A percentile compares a stretch with the other conserved stretches of the same genome.
phyloP scores from a whole-genome alignment of 2,797 vertebrate genomes.

The Lacerta bilineata region DNA sequence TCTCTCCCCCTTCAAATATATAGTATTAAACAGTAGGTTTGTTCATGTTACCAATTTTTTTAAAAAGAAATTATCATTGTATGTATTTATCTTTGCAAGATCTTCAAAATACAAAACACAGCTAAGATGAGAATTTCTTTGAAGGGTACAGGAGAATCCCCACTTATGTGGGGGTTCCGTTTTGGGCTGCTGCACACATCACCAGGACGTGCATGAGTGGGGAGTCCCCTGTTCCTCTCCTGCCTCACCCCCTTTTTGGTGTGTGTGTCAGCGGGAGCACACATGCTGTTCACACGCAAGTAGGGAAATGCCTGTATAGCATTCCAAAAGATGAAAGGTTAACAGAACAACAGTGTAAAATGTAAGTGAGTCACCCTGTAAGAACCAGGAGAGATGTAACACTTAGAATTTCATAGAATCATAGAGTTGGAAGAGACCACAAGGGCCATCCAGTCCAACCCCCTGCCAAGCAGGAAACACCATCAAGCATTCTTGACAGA shows the following conservation, averaged over 20 bases:
- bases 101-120: background rate
- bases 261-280: background rate
- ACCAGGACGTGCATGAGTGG: too few relatives aligned
- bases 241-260: background rate
- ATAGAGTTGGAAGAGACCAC: too few relatives aligned
- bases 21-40: background rate
- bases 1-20: background rate
- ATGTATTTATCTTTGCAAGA: conserved; percentile 7
- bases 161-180: too few relatives aligned
- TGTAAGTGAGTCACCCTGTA: background rate
- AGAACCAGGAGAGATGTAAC: background rate
- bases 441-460: too few relatives aligned
- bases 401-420: background rate
- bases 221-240: too few relatives aligned
- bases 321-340: background rate
- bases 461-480: too few relatives aligned
- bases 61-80: conserved; percentile 23
- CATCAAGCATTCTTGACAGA: too few relatives aligned
- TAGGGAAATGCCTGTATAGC: background rate
- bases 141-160: background rate
- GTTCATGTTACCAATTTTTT: background rate
- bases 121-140: background rate
- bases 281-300: background rate
- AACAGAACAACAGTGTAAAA: background rate
- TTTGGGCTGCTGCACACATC: too few relatives aligned